Conservation (phyloP, 2,113 vertebrate genomes). For the Pachypanchax playfairii region DNA sequence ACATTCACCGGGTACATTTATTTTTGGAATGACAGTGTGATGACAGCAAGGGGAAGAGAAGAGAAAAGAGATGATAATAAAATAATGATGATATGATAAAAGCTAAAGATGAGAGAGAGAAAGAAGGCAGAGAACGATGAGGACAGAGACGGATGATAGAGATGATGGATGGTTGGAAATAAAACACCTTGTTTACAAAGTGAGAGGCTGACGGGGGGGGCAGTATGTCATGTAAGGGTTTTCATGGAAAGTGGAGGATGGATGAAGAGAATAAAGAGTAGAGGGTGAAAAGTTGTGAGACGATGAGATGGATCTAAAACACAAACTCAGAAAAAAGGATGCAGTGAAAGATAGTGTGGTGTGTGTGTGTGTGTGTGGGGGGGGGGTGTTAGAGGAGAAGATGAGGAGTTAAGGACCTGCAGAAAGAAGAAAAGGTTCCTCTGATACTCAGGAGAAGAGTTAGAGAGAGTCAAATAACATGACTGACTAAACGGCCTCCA, state of each 20-base stretch:
- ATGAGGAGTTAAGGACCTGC: not conserved
- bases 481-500: constrained; percentile 53
- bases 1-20: not conserved
- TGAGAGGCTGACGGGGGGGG: not conserved
- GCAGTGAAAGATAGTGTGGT: too few relatives aligned
- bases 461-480: constrained; percentile 29
- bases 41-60: not conserved
- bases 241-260: too few relatives aligned
- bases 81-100: not conserved
- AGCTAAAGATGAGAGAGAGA: too few relatives aligned
- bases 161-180: too few relatives aligned
- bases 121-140: not conserved
- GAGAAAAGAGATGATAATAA: constrained; percentile 12
- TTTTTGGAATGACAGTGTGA: constrained; percentile 25
- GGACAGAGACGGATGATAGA: not conserved
- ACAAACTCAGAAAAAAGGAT: too few relatives aligned
- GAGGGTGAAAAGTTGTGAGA: not conserved
- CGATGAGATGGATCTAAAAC: too few relatives aligned
- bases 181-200: too few relatives aligned
- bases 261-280: not conserved
- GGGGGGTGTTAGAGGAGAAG: too few relatives aligned
- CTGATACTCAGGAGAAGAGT: not conserved
- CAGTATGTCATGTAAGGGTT: too few relatives aligned
- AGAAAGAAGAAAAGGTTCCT: not conserved
- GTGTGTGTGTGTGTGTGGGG: too few relatives aligned